Evolutionary conservation across 2,888 invertebrate species (phyloP).

Genomic region (Ophraella communa): DNA sequence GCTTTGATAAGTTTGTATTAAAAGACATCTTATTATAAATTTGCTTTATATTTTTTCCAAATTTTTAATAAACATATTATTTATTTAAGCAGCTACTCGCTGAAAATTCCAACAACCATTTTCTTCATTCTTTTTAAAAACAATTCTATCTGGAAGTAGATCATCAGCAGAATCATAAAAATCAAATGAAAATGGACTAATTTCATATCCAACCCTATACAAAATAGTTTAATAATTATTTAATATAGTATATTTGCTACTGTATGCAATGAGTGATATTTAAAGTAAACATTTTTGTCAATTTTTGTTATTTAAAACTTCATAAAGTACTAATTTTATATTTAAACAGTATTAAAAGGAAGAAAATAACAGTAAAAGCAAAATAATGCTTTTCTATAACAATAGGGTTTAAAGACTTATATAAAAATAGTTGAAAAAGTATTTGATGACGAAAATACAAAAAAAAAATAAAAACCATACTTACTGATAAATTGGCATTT

Average conservation of each 20-base stretch:
- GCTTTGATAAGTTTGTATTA: no score
- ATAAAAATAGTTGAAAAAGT: no score
- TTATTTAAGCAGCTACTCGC: not conserved
- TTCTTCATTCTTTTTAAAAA: constrained; percentile 5
- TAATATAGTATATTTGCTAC: no score
- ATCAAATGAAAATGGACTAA: constrained; percentile 10
- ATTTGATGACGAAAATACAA: no score
- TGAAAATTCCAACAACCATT: constrained; percentile 7
- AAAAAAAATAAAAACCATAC: constrained; percentile 30
- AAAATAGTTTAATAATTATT: not conserved
- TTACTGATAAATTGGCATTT: constrained; percentile 61
- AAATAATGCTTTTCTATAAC: no score
- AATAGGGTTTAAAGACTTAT: no score
- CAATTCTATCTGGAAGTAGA: constrained; percentile 13
- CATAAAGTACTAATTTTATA: no score
- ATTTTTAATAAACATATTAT: not conserved
- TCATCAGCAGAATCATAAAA: constrained; percentile 5
- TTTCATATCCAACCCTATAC: constrained; percentile 13
- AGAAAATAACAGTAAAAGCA: no score
- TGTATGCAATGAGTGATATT: no score
- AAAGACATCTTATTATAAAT: not conserved
- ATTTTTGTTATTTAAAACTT: no score
- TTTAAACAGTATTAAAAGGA: no score
- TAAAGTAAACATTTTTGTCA: no score
- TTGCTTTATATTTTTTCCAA: not conserved